Conservation (phyloP, 2,888 invertebrate species). For the Drosophila hawaiiensis region DNA sequence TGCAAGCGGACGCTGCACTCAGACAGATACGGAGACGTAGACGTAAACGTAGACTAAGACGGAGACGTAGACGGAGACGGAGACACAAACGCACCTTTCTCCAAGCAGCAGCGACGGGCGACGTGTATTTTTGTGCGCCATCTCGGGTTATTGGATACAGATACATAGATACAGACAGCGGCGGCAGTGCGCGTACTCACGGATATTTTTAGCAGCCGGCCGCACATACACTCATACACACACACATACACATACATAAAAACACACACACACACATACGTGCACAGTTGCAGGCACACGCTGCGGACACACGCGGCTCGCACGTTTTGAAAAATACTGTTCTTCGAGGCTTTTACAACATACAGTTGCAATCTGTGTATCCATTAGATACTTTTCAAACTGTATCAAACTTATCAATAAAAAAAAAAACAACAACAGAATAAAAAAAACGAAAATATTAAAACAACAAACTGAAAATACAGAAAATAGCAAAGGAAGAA, state of each 20-base stretch:
- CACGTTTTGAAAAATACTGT: slow-evolving; percentile 70
- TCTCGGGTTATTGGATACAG: slow-evolving; percentile 78
- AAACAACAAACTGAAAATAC: slow-evolving; percentile 25
- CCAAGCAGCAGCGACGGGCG: slow-evolving; percentile 44
- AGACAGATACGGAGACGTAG: neutral
- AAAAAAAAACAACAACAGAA: slow-evolving; percentile 1
- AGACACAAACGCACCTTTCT: slow-evolving; percentile 65
- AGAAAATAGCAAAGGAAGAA: neutral
- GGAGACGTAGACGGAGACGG: slow-evolving; percentile 27
- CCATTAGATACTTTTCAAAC: slow-evolving; percentile 31
- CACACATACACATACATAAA: neutral
- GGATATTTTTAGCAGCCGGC: slow-evolving; percentile 78
- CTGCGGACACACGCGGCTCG: slow-evolving; percentile 74
- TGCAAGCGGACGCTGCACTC: slow-evolving; percentile 76
- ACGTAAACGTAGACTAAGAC: slow-evolving; percentile 14
- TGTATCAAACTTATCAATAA: slow-evolving; percentile 14
- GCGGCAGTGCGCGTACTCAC: slow-evolving; percentile 64
- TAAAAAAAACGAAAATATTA: slow-evolving; percentile 28
- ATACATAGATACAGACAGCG: slow-evolving; percentile 61
- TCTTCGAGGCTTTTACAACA: slow-evolving; percentile 56
- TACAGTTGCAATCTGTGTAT: slow-evolving; percentile 49
- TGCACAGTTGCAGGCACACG: slow-evolving; percentile 37
- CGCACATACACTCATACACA: slow-evolving; percentile 44
- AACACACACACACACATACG: neutral
- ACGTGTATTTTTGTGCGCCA: slow-evolving; percentile 67